Evolutionary conservation across 2,888 invertebrate genomes (phyloP), one percentile per base, ranked within the genome.

Genomic region (Scaptomyza tumidula): DNA sequence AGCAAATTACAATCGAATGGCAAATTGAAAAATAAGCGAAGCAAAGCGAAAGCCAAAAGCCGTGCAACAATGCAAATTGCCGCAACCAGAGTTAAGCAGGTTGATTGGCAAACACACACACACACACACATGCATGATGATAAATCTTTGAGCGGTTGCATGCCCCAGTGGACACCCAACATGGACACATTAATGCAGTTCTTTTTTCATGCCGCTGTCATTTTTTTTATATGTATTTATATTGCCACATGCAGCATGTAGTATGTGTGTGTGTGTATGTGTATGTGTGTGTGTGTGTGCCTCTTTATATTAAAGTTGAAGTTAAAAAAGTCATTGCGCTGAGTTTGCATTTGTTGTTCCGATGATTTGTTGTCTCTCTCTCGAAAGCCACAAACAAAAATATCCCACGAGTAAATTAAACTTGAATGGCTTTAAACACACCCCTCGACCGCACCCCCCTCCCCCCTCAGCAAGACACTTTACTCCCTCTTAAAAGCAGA

Each of bases 341-440:
- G 71, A 75, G 75, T 68, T 71, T 83, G 84, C 81, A 81, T 65
- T 80, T 76, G 14, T 59, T 60, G 72, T 19, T 19, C 59, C 80
- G 58, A 67, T 75, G 71, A 78, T 59, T 35, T 35, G 33, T 33
- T 33, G n/a, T n/a, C n/a, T n/a, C n/a, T 19, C 58, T 53, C 49
- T 52, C 75, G 49, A 73, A 71, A 54, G 63, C 55, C 63, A 29
- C 63, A 65, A 24, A 39, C 4, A 35, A 27, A 39, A 69, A 72
- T 77, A 55, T 84, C 83, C 68, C 89, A 84, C 83, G 83, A 83
- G 72, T 86, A 71, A 83, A 86, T 83, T 83, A 86, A 83, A 83
- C 88, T 80, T 67, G 69, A 70, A 77, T 71, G 76, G 68, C 68
- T 76, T 75, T 72, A 44, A 35, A 2, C 13, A 2, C 13, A 0